Percentiles rank a stretch among this genome's conserved stretches.
Evolutionary conservation across 2,113 vertebrate species (phyloP).

Genomic region (Acanthisitta chloris): DNA sequence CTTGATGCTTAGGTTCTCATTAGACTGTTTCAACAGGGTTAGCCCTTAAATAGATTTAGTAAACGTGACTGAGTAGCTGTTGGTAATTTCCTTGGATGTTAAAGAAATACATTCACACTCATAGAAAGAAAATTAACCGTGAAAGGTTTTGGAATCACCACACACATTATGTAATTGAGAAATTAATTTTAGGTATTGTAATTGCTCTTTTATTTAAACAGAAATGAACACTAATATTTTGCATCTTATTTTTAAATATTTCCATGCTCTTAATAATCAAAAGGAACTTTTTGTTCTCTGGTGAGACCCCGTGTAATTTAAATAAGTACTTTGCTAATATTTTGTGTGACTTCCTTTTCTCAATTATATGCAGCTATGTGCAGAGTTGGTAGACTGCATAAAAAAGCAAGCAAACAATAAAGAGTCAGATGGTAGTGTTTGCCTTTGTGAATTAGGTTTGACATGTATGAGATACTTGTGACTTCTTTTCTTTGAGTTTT

Average conservation of each 20-base stretch:
- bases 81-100: background rate
- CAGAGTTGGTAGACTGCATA: background rate
- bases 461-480: background rate
- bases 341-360: background rate
- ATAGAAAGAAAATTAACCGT: background rate
- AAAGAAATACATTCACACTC: background rate
- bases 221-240: background rate
- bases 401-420: background rate
- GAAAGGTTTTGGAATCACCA: background rate
- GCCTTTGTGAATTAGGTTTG: background rate
- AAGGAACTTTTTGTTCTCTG: background rate
- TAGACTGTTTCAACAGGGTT: background rate
- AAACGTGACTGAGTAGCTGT: background rate
- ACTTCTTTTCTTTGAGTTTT: background rate
- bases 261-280: background rate
- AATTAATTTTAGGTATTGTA: background rate
- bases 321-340: background rate
- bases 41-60: background rate
- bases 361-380: background rate
- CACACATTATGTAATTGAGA: background rate
- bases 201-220: background rate
- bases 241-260: background rate
- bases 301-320: background rate
- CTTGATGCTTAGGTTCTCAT: background rate
- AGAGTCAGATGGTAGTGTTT: background rate